Evolutionary conservation across 1,140 invertebrate genomes (phyloP), one percentile per base, ranked within the genome.

Genomic region (Pinna nobilis): DNA sequence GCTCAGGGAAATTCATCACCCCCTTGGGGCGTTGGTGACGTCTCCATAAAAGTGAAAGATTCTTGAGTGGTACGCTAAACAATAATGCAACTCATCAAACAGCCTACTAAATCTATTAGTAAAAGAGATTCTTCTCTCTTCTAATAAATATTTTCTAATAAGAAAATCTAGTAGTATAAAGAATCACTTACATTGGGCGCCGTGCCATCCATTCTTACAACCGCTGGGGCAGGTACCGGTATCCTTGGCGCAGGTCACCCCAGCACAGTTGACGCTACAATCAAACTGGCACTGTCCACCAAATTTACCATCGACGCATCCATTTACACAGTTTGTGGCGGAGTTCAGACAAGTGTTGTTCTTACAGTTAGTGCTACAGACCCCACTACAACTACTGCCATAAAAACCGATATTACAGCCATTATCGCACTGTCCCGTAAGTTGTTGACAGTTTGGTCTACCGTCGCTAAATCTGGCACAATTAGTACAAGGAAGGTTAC

Each of bases 351-450:
- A 80, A 11, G 15, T 50, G 13, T 57, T 60, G 23, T 49, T 64
- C n/a, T 47, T 55, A 30, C 60, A 70, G 30, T 63, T 76, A 13
- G 64, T 20, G 25, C 55, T 61, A 67, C 78, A 80, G n/a, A 51
- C 23, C 15, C 11, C 7, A 7, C 35, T 37, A 28, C 78, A 80
- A 11, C 50, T 57, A 51, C 41, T 41, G 3, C 78, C 74, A 70
- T 73, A 70, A 28, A 23, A 64, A 25, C 78, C 78, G 11, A 23
- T 39, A 20, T 13, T 63, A 2, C 59, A 63, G n/a, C 23, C 37
- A 47, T 23, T n/a, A 2, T 37, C 4, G 55, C 78, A 80, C 25
- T 63, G 51, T 65, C 66, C 55, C n/a, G n/a, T n/a, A n/a, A n/a
- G n/a, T n/a, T n/a, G n/a, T n/a, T n/a, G n/a, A n/a, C n/a, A n/a